Base-by-base conservation (phyloP, 2,888 invertebrate species). In the Actias luna region DNA sequence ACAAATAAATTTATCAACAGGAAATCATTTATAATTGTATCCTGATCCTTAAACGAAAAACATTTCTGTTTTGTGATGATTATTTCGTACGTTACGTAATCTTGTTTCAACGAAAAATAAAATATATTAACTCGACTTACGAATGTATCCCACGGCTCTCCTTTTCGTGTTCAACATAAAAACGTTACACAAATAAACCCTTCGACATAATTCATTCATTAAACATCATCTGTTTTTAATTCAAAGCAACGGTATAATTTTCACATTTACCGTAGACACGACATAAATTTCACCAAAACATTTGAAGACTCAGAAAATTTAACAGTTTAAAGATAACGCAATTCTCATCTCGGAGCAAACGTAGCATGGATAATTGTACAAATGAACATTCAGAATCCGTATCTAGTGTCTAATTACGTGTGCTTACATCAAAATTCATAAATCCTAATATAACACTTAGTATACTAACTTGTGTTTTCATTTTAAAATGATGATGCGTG, bases 301-400 rank as follows among this genome's bases (percentile, higher is more conserved):
- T 65, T 69, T 59, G 64, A 65, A 67, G 64, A 62, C 62, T 63
- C 61, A 65, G 60, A 58, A 67, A 68, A 70, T 65, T 72, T 61
- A 71, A 69, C 66, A 62, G 65, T 64, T 35, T 42, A 58, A 31
- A 58, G 61, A 62, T 66, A 68, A 64, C 63, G 25, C 46, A 62
- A 29, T 65, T 67, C 60, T 64, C 57, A 59, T 59, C 58, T 60
- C 59, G 57, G 39, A 55, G 61, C 42, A 62, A 71, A 71, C 72
- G 70, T 72, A 68, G 65, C 74, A 66, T 71, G 72, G 69, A 70
- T 67, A 22, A 50, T 73, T 67, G 58, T 63, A 63, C 61, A 61
- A 68, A 64, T 74, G 72, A 70, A 76, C 71, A 73, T 70, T 64
- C 66, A 69, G 61, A 74, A 73, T 71, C 69, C 59, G 57, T 64